phyloP scores from a whole-genome alignment of 1,140 invertebrate genomes.

The Hetaerina americana region DNA sequence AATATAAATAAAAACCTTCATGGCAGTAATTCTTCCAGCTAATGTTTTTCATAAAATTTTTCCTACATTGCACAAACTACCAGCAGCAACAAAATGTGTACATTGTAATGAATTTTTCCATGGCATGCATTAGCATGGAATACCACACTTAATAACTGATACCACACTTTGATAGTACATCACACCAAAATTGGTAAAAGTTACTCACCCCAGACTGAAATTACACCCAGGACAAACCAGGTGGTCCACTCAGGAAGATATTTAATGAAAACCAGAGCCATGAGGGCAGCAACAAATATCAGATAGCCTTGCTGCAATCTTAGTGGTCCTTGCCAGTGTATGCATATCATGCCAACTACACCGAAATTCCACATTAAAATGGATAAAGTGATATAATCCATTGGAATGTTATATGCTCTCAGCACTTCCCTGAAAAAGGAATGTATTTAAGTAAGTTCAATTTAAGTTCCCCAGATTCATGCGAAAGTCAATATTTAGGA shows the following conservation, averaged over 20 bases:
- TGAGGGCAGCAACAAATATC: conserved; percentile 90
- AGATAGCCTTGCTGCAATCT: conserved; percentile 91
- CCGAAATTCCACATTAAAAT: conserved; percentile 98
- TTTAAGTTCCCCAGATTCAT: background rate
- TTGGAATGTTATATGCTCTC: conserved; percentile 86
- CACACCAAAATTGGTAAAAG: too few species aligned
- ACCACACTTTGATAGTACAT: too few species aligned
- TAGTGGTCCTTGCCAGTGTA: conserved; percentile 96
- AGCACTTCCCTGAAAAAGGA: conserved; percentile 68
- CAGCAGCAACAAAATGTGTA: too few species aligned
- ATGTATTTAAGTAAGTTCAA: background rate
- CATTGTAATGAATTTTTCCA: too few species aligned
- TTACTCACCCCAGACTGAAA: conserved; percentile 89
- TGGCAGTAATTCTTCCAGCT: too few species aligned
- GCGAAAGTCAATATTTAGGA: conserved; percentile 9
- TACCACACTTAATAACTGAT: too few species aligned
- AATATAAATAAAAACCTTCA: too few species aligned
- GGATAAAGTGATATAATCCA: conserved; percentile 83
- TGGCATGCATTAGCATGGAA: too few species aligned
- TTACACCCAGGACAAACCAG: conserved; percentile 91
- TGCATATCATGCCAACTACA: conserved; percentile 92
- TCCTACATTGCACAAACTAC: too few species aligned
- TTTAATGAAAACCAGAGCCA: conserved; percentile 99
- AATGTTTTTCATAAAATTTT: too few species aligned
- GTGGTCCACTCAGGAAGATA: conserved; percentile 98